Evolutionary conservation across 2,888 invertebrate genomes (phyloP), one percentile per base, ranked within the genome.

Genomic region (Amphipoea oculea): DNA sequence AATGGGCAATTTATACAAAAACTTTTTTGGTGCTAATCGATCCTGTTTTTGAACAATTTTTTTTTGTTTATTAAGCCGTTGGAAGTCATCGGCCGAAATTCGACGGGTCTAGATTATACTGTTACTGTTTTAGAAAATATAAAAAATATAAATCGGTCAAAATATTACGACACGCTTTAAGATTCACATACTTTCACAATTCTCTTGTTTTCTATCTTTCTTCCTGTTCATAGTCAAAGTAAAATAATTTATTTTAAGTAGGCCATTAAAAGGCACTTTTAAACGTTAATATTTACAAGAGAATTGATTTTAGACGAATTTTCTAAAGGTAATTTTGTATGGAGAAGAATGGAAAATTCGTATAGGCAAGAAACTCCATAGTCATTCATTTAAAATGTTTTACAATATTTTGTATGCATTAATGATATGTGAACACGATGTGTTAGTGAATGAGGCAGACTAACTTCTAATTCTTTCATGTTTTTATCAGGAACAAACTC

Each of bases 401-500:
- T n/a, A 42, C 0, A 67, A 9, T 42, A 42, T 42, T 42, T 42
- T 67, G 4, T 17, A n/a, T 67, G 17, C 14, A 45, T 7, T 12
- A 20, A 20, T n/a, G n/a, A 29, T 45, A 51, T 23, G 48, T 51
- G 36, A 69, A 17, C 14, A 54, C 5, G 14, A 40, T 54, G 40
- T 57, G 6, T n/a, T 7, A 40, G 57, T 17, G 7, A 70, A 6
- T 42, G 23, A 40, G n/a, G n/a, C n/a, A 40, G n/a, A n/a, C n/a
- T 60, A 71, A 71, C n/a, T 40, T 40, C n/a, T 40, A 62, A 51
- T 36, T 20, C 14, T 54, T 67, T 74, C 9, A 20, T 68, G 17
- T 76, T 63, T 72, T 63, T 89, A 89, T 36, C 84, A 95, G 95
- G 48, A 57, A 0, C 60, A 88, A 3, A 73, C 57, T 14, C 88